Evolutionary conservation across 2,797 vertebrate species (phyloP), one percentile per base, ranked within the genome.

Genomic region (Rachycentron canadum): DNA sequence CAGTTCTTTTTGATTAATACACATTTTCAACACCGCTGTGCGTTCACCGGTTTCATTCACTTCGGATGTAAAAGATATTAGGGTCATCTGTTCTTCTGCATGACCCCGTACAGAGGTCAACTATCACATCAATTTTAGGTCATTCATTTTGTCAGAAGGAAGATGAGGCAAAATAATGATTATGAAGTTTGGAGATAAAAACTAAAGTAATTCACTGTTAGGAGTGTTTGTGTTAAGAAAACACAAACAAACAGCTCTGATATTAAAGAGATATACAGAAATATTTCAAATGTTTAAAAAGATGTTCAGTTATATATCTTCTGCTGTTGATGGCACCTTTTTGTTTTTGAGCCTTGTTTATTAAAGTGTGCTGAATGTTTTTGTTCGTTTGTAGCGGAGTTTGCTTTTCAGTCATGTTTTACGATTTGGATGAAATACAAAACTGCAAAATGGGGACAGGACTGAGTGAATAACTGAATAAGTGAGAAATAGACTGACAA

Each of bases 321-420:
- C 8, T 62, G 7, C 50, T 77, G 28, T 73, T 56, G 12, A 71
- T 13, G 0, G 13, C 3, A n/a, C 0, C 0, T 2, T 64, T 61
- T 73, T 60, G 16, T 59, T 71, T 56, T 79, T 28, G 1, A 56
- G 36, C 26, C 14, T 53, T 64, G 47, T 79, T 55, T n/a, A 81
- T 69, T 80, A 79, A 85, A 87, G 69, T 0, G 26, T 52, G 14
- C 3, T 76, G 32, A 32, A 32, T 32, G 32, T 32, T 32, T 7
- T 32, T 32, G 32, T 32, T 32, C 7, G 3, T 32, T 32, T 32
- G 32, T 32, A 3, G 32, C 32, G 7, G 32, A 32, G 32, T 55
- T 8, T 28, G 3, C 7, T 49, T 53, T 53, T 26, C 25, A 25
- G 13, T 26, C 10, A 23, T 5, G 4, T n/a, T 12, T 50, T 50